These are phyloP conservation scores for Chondrilla cf. caribensis DNA, from an alignment of 37 sponge, comb jelly and placozoan genomes.

Conservation along the genomic window DNA sequence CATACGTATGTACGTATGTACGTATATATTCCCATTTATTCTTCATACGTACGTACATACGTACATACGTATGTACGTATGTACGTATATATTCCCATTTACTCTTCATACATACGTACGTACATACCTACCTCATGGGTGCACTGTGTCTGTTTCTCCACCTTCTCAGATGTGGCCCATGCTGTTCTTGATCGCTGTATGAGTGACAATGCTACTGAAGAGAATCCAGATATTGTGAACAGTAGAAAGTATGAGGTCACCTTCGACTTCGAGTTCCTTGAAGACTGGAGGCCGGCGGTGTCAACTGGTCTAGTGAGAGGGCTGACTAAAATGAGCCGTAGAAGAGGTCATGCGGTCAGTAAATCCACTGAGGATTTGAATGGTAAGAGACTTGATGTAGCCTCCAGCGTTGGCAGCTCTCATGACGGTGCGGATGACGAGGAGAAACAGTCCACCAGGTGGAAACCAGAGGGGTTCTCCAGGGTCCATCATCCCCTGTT, in stretches of 20 bases:
- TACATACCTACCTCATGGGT: too few species aligned
- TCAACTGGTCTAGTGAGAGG: too few species aligned
- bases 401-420: too few species aligned
- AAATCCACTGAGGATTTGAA: too few species aligned
- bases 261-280: slow-evolving; percentile 74
- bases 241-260: slow-evolving; percentile 39
- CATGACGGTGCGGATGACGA: too few species aligned
- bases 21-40: too few species aligned
- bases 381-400: too few species aligned
- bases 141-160: too few species aligned
- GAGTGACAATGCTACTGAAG: slow-evolving; percentile 40
- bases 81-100: too few species aligned
- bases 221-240: slow-evolving; percentile 28
- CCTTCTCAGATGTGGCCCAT: slow-evolving; percentile 61
- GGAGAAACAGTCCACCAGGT: not conserved
- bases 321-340: too few species aligned
- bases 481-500: slow-evolving; percentile 41
- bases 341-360: too few species aligned
- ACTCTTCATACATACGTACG: too few species aligned
- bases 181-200: slow-evolving; percentile 80
- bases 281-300: slow-evolving; percentile 35
- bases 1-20: not conserved
- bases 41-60: not conserved
- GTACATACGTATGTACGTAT: not conserved
- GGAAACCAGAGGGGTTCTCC: slow-evolving; percentile 66